A percentile compares a stretch with the other conserved stretches of the same genome.
Evolutionary conservation across 2,113 vertebrate species (phyloP).

Genomic region (Etheostoma cragini): DNA sequence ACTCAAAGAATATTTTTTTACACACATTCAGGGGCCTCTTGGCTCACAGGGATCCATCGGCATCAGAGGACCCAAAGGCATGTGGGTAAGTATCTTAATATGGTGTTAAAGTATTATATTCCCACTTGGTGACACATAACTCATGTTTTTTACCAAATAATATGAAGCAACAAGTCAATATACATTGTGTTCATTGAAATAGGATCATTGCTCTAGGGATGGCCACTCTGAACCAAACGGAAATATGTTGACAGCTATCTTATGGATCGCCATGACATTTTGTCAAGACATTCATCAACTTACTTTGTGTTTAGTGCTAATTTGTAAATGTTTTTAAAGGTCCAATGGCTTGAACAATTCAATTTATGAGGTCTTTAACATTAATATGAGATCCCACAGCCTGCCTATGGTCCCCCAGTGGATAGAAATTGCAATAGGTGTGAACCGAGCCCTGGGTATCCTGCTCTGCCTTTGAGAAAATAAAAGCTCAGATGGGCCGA

Average conservation of each 20-base stretch:
- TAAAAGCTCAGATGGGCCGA: no score
- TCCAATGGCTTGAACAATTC: no score
- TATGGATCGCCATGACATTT: neutral
- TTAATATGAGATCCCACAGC: no score
- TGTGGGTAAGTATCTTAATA: constrained; percentile 83
- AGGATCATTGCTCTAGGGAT: neutral
- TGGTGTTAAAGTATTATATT: neutral
- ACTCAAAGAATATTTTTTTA: constrained; percentile 7
- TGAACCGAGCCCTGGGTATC: no score
- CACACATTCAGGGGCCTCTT: constrained; percentile 86
- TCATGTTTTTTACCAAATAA: neutral
- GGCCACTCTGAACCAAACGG: no score
- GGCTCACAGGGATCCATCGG: constrained; percentile 88
- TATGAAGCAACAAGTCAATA: neutral
- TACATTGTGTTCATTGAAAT: neutral
- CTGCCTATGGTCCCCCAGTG: no score
- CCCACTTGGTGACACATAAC: neutral
- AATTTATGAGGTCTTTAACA: no score
- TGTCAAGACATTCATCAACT: neutral
- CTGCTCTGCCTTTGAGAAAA: no score
- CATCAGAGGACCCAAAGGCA: constrained; percentile 90
- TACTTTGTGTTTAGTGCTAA: neutral
- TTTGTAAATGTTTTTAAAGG: no score
- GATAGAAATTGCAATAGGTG: no score
- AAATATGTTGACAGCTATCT: neutral